These are phyloP conservation scores for Lanius collurio DNA, from an alignment of 2,113 vertebrate genomes.

Conservation along the genomic window DNA sequence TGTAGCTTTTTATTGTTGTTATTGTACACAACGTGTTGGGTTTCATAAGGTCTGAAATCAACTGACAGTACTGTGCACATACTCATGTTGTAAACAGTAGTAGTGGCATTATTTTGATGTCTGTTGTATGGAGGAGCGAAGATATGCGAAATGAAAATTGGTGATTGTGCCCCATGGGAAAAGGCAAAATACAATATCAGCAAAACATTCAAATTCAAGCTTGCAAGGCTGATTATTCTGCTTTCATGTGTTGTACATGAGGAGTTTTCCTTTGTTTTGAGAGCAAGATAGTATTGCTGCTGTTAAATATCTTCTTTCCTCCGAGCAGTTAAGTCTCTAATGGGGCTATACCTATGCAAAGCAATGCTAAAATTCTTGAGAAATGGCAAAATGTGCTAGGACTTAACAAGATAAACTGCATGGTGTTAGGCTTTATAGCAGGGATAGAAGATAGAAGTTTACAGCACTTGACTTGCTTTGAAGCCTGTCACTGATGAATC, in stretches of 20 bases:
- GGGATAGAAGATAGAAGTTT: not conserved
- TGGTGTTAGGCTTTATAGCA: not conserved
- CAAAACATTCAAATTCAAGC: not conserved
- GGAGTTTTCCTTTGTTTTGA: not conserved
- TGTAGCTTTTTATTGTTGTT: not conserved
- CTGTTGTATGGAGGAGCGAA: not conserved
- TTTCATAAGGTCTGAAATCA: slow-evolving; percentile 63
- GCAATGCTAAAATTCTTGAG: not conserved
- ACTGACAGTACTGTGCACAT: not conserved
- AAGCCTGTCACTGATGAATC: not conserved
- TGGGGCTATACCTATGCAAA: not conserved
- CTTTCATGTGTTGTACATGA: not conserved
- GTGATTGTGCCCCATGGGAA: not conserved
- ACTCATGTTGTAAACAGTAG: not conserved
- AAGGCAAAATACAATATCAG: not conserved
- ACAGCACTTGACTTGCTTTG: not conserved
- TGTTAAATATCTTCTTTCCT: not conserved
- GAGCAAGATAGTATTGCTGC: not conserved
- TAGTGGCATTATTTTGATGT: not conserved
- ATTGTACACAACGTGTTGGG: slow-evolving; percentile 30
- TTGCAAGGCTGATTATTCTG: not conserved
- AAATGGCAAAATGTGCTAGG: not conserved
- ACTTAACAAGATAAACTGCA: not conserved
- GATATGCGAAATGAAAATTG: not conserved
- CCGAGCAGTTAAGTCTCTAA: not conserved